Evolutionary conservation across 2,797 vertebrate species (phyloP).

Genomic region (Sphenodon punctatus): DNA sequence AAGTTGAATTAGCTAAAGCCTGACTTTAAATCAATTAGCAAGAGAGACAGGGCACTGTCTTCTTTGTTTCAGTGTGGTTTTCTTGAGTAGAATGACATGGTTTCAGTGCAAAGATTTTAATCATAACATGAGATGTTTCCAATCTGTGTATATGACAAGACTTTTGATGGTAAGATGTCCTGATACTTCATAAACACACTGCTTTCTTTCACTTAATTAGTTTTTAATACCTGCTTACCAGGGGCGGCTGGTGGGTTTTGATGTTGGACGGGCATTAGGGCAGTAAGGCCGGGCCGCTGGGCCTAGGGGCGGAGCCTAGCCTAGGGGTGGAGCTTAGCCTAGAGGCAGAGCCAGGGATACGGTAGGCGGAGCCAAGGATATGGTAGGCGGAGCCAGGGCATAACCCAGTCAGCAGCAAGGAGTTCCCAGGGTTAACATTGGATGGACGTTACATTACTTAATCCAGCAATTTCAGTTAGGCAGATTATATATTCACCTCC

Average conservation of each 20-base stretch:
- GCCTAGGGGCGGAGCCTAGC: no score
- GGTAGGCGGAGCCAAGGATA: no score
- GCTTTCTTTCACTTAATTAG: neutral
- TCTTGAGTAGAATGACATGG: neutral
- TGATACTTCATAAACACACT: neutral
- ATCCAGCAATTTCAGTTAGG: neutral
- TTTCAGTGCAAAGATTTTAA: neutral
- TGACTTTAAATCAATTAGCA: neutral
- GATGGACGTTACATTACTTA: no score
- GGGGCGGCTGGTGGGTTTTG: no score
- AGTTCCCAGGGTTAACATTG: no score
- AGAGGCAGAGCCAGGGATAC: no score
- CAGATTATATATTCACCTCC: no score
- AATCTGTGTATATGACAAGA: neutral
- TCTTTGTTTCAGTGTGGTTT: neutral
- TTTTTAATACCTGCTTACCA: neutral
- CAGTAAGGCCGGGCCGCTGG: no score
- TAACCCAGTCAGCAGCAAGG: no score
- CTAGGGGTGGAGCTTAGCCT: no score
- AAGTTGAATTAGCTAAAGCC: conserved; percentile 10
- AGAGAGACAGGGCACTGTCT: neutral
- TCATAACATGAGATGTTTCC: neutral
- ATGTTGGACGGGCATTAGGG: no score
- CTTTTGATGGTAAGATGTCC: neutral
- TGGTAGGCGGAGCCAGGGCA: no score